Conservation (phyloP, 2,888 invertebrate species). For the Pemphredon lugubris region DNA sequence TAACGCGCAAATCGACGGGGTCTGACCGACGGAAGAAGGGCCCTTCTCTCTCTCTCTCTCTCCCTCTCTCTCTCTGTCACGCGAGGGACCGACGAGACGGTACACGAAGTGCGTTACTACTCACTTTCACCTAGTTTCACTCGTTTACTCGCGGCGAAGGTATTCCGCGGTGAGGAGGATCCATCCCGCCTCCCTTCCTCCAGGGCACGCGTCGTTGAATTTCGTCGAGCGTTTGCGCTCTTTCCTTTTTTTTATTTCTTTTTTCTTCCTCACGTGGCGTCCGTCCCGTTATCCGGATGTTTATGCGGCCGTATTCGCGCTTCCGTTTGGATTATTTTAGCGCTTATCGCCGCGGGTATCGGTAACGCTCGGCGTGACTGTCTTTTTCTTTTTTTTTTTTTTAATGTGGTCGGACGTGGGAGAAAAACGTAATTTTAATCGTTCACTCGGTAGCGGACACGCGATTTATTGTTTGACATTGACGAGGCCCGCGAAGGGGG, state of each 20-base stretch:
- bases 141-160: conserved; percentile 39
- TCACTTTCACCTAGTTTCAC: conserved; percentile 68
- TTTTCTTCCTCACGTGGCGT: conserved; percentile 36
- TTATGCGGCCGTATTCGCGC: conserved; percentile 16
- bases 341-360: conserved; percentile 1
- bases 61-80: no score
- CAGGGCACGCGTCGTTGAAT: conserved; percentile 35
- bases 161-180: conserved; percentile 14
- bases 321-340: conserved; percentile 41
- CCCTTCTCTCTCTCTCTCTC: no score
- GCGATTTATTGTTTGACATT: no score
- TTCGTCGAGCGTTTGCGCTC: conserved; percentile 29
- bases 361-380: no score
- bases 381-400: no score
- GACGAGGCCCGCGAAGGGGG: no score
- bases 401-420: no score
- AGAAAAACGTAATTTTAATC: no score
- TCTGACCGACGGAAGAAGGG: conserved; percentile 13
- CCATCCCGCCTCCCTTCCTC: no score
- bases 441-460: no score
- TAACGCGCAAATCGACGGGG: conserved; percentile 11
- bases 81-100: conserved; percentile 32
- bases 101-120: conserved; percentile 16
- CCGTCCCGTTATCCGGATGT: conserved; percentile 27
- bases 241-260: conserved; percentile 49